These are phyloP conservation scores for Heliconius ethilla DNA, from an alignment of 2,888 invertebrate species.

Conservation along the genomic window DNA sequence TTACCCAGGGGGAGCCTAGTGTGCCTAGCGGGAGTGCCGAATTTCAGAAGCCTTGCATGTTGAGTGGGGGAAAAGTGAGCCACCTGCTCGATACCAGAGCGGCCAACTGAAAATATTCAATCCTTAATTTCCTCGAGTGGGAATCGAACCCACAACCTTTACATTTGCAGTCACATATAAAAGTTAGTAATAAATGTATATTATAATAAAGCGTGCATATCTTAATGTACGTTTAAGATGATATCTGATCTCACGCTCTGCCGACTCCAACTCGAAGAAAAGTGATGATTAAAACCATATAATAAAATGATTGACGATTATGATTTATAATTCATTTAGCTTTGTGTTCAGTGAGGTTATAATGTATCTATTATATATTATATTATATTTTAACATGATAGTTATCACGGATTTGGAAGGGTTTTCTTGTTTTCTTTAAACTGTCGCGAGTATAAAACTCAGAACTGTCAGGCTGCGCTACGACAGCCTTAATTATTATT, in stretches of 20 bases:
- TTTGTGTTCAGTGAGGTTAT: neutral
- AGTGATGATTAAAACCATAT: slow-evolving; percentile 10
- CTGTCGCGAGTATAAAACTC: no score
- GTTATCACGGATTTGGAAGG: neutral
- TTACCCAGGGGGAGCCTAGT: no score
- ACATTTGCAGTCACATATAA: no score
- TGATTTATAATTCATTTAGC: slow-evolving; percentile 12
- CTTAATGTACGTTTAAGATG: slow-evolving; percentile 39
- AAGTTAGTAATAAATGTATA: neutral
- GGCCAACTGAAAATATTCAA: no score
- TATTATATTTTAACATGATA: neutral
- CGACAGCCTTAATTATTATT: no score
- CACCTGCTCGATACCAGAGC: no score
- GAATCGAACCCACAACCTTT: neutral
- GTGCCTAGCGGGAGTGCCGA: no score
- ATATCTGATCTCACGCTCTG: slow-evolving; percentile 21
- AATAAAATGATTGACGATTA: slow-evolving; percentile 22
- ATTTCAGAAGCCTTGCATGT: no score
- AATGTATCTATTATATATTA: neutral
- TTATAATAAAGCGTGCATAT: neutral
- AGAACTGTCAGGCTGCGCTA: no score
- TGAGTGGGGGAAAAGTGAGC: no score
- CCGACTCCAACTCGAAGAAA: slow-evolving; percentile 17
- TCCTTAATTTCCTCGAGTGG: neutral
- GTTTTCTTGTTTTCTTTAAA: no score